phyloP scores from a whole-genome alignment of 2,797 vertebrate genomes.

The Hydrolagus colliei region DNA sequence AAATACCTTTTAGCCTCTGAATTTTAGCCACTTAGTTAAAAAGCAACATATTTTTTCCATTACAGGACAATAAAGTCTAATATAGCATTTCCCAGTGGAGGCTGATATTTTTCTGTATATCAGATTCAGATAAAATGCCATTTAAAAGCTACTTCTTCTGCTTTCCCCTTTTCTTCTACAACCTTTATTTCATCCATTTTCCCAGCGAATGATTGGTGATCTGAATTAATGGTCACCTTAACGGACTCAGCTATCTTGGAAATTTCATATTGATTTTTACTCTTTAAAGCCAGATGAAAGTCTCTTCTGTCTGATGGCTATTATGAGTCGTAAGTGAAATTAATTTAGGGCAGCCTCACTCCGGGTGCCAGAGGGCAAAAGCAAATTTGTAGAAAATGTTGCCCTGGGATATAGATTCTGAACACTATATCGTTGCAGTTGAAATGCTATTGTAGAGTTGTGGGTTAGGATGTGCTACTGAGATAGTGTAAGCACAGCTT shows the following conservation, averaged over 20 bases:
- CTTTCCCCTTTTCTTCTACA: background rate
- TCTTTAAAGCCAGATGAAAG: background rate
- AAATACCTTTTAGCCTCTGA: background rate
- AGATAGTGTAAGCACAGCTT: background rate
- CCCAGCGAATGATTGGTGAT: background rate
- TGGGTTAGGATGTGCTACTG: background rate
- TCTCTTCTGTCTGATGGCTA: background rate
- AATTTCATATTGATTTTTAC: constrained; percentile 5
- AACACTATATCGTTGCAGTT: background rate
- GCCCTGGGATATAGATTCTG: background rate
- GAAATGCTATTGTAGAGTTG: background rate
- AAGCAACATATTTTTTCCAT: constrained; percentile 12
- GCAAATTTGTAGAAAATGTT: background rate
- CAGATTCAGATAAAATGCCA: background rate
- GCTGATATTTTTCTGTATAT: background rate
- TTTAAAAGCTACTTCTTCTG: background rate
- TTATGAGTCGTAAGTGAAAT: background rate
- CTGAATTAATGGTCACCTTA: background rate
- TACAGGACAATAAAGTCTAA: background rate
- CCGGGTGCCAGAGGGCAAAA: background rate
- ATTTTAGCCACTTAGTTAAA: background rate
- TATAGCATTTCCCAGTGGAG: background rate
- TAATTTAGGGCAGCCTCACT: too few species aligned
- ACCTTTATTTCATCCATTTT: background rate
- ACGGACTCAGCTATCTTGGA: constrained; percentile 8